These are phyloP conservation scores for Pegoplata infirma DNA, from an alignment of 2,888 invertebrate genomes.

Conservation along the genomic window DNA sequence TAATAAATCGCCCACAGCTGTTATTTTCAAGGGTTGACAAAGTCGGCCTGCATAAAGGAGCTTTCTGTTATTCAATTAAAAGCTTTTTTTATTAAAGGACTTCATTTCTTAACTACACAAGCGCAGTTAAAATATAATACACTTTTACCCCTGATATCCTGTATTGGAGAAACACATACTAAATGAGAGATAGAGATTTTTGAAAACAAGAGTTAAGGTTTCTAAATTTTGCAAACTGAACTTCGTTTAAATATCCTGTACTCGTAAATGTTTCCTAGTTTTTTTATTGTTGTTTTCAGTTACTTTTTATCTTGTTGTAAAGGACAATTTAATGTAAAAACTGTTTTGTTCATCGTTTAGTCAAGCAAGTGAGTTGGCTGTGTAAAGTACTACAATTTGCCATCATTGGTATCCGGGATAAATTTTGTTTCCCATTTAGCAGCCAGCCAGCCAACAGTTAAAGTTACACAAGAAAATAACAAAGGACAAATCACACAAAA, in stretches of 20 bases:
- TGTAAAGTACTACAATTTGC: slow-evolving; percentile 46
- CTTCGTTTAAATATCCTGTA: not conserved
- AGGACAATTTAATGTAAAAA: slow-evolving; percentile 59
- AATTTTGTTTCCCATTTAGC: slow-evolving; percentile 1
- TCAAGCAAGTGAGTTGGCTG: slow-evolving; percentile 58
- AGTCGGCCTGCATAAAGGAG: not conserved
- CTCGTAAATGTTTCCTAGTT: slow-evolving; percentile 13
- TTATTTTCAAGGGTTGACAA: slow-evolving; percentile 43
- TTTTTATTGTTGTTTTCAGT: slow-evolving; percentile 8
- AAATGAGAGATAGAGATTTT: not conserved
- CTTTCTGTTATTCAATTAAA: not conserved
- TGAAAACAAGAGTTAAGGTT: not conserved
- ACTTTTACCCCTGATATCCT: slow-evolving; percentile 23
- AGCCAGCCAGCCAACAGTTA: slow-evolving; percentile 23
- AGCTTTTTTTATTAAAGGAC: slow-evolving; percentile 12
- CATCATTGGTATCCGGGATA: slow-evolving; percentile 30
- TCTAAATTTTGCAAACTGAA: not conserved
- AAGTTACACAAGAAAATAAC: slow-evolving; percentile 20
- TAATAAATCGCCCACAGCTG: slow-evolving; percentile 38
- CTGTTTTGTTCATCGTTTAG: slow-evolving; percentile 45
- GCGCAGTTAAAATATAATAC: slow-evolving; percentile 23
- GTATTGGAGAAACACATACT: too few relatives aligned
- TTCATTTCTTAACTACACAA: not conserved
- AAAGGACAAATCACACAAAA: not conserved
- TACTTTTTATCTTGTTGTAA: slow-evolving; percentile 33